phyloP scores from a whole-genome alignment of 1,140 invertebrate species.

The Dolichoris vasculosae region DNA sequence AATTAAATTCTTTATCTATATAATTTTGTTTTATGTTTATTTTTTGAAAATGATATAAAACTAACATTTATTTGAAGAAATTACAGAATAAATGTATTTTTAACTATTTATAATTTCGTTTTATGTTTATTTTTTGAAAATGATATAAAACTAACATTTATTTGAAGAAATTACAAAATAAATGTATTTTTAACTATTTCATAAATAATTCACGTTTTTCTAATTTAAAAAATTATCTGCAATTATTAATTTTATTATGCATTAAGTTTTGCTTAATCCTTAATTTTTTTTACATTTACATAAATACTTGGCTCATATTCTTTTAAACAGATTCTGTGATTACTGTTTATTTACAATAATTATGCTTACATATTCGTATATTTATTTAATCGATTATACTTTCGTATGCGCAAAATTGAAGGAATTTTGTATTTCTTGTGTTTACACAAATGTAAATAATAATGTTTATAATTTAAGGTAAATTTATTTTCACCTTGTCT shows the following conservation, averaged over 20 bases:
- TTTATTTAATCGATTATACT: background rate
- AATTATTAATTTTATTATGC: too few species aligned
- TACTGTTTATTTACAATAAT: too few species aligned
- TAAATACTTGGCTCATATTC: too few species aligned
- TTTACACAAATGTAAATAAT: background rate
- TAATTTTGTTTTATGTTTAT: background rate
- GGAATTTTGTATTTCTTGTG: background rate
- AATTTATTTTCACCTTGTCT: background rate
- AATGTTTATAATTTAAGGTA: background rate
- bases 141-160: background rate
- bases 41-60: background rate
- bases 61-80: background rate
- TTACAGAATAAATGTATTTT: background rate
- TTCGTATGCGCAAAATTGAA: background rate
- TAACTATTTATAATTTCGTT: background rate
- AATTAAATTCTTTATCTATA: too few species aligned
- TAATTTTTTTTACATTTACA: background rate
- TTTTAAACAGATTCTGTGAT: too few species aligned
- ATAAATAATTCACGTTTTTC: background rate
- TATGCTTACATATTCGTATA: too few species aligned
- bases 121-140: background rate
- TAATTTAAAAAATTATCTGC: background rate
- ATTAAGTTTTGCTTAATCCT: background rate
- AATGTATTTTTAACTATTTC: background rate
- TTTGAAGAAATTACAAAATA: background rate